phyloP scores from a whole-genome alignment of 2,797 vertebrate species.

The Podargus strigoides region DNA sequence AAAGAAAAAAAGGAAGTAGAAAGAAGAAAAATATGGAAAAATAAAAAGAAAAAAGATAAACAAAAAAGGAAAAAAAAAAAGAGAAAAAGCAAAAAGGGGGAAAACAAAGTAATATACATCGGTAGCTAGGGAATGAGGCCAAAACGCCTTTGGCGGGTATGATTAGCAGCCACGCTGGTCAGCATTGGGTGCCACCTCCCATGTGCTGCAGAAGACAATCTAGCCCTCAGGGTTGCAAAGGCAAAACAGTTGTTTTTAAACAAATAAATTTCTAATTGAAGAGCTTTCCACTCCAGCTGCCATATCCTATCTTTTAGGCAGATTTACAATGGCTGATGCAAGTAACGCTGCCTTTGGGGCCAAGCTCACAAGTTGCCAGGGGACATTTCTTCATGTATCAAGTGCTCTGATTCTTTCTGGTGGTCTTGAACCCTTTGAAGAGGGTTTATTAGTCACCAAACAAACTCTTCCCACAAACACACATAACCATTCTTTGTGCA shows the following conservation, averaged over 20 bases:
- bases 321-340: background rate
- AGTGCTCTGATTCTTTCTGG: background rate
- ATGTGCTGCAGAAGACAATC: background rate
- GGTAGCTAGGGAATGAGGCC: background rate
- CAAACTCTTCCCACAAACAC: background rate
- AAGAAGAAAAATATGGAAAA: no score
- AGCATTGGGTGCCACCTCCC: background rate
- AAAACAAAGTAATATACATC: background rate
- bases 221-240: background rate
- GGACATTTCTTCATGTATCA: background rate
- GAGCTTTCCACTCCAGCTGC: background rate
- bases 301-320: background rate
- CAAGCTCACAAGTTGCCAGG: background rate
- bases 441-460: background rate
- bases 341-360: background rate
- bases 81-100: no score
- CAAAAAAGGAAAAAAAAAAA: no score
- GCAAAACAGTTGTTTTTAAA: background rate
- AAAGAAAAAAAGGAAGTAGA: no score
- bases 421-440: background rate
- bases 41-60: no score
- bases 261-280: background rate
- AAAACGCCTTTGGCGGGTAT: fast-evolving
- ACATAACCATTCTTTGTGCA: background rate
- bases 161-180: background rate